phyloP scores from a whole-genome alignment of 2,888 invertebrate species.

The Andrena camellia region DNA sequence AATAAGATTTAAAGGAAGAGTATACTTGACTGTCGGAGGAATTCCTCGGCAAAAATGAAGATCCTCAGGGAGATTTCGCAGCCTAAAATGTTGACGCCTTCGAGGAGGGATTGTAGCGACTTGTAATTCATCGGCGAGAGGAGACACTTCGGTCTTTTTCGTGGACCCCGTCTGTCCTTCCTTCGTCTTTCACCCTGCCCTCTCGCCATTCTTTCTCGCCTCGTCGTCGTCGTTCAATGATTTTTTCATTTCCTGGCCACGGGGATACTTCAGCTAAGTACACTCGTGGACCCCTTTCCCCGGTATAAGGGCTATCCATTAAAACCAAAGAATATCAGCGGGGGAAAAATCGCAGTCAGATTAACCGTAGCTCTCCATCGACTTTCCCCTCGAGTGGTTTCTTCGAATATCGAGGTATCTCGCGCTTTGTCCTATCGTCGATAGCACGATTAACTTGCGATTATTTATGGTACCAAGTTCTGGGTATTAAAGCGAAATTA shows the following conservation, averaged over 20 bases:
- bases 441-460: constrained; percentile 13
- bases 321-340: constrained; percentile 58
- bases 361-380: constrained; percentile 31
- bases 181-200: constrained; percentile 45
- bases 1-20: constrained; percentile 14
- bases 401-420: constrained; percentile 35
- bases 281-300: constrained; percentile 56
- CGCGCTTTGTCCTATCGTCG: constrained; percentile 14
- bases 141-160: constrained; percentile 49
- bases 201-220: constrained; percentile 34
- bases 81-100: constrained; percentile 43
- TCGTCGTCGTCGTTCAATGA: constrained; percentile 62
- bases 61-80: constrained; percentile 22
- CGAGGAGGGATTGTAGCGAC: constrained; percentile 40
- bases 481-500: neutral
- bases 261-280: constrained; percentile 64
- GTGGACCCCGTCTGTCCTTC: constrained; percentile 38
- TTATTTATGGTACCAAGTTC: neutral
- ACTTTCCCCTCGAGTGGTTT: constrained; percentile 42
- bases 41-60: constrained; percentile 1
- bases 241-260: constrained; percentile 67
- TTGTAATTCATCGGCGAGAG: constrained; percentile 55
- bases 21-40: neutral
- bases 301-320: constrained; percentile 67
- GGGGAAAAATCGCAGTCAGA: constrained; percentile 54